These are phyloP conservation scores for Clusia tigrina DNA, from an alignment of 2,888 invertebrate species.

Conservation along the genomic window DNA sequence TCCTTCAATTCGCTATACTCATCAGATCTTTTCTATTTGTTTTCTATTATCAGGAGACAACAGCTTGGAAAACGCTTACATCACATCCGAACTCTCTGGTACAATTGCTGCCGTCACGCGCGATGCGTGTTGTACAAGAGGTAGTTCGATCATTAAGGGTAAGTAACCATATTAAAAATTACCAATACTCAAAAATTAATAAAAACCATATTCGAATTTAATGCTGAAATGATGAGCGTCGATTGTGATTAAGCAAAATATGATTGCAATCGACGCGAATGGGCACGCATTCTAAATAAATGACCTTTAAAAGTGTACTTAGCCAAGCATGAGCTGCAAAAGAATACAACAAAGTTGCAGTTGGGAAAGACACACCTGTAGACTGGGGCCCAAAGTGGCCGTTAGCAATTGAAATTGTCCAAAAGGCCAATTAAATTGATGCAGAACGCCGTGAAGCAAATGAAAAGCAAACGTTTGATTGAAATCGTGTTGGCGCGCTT, in stretches of 20 bases:
- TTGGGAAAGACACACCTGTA: too few species aligned
- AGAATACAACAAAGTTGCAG: too few species aligned
- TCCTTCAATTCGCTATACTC: too few species aligned
- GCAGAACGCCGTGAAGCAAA: neutral
- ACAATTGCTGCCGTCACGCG: constrained; percentile 61
- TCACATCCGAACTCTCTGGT: constrained; percentile 63
- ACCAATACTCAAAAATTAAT: neutral
- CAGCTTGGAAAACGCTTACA: constrained; percentile 64
- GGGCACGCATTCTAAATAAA: too few species aligned
- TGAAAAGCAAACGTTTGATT: neutral
- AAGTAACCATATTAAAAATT: constrained; percentile 41
- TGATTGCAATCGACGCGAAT: too few species aligned
- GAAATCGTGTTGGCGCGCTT: neutral
- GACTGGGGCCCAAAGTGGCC: too few species aligned
- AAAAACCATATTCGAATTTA: neutral
- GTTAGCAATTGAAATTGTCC: neutral
- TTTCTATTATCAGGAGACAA: constrained; percentile 57
- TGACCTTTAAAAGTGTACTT: too few species aligned
- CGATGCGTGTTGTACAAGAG: constrained; percentile 65
- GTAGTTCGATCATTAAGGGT: constrained; percentile 63
- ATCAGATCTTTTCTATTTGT: neutral
- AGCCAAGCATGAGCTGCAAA: too few species aligned
- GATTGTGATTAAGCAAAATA: neutral
- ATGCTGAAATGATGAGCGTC: too few species aligned
- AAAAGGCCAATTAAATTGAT: neutral